Evolutionary conservation across 2,797 vertebrate species (phyloP), one percentile per base, ranked within the genome.

Genomic region (Rhincodon typus): DNA sequence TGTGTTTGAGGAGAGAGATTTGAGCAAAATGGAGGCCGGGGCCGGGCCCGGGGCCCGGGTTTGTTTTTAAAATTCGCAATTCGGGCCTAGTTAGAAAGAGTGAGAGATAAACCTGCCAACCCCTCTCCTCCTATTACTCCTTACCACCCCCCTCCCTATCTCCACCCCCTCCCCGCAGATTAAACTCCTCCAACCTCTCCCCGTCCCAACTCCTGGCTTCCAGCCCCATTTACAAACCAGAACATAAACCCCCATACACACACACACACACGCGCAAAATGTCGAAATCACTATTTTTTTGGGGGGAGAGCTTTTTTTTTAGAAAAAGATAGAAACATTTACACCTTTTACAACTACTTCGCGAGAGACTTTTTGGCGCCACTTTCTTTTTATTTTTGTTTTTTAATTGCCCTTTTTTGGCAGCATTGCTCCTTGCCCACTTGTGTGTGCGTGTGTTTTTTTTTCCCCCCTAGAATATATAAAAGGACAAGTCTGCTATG

Each of bases 311-410:
- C 0, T 19, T 19, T 69, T 50, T 50, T 50, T n/a, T n/a, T n/a
- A n/a, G n/a, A n/a, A n/a, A n/a, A n/a, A n/a, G n/a, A n/a, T n/a
- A n/a, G n/a, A n/a, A n/a, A n/a, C n/a, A n/a, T n/a, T n/a, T n/a
- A n/a, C n/a, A n/a, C n/a, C n/a, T n/a, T n/a, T n/a, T n/a, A n/a
- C n/a, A n/a, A n/a, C n/a, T n/a, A n/a, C 94, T 46, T 38, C 25
- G 38, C 25, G 4, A 5, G 27, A 94, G 94, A 94, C 94, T 94
- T 94, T 94, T 94, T 94, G 94, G 94, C 94, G 94, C 94, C 94
- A 94, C 94, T 94, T 94, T 94, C 13, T 34, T 90, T 53, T 88
- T 53, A 42, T 72, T 94, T 72, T 38, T 69, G 19, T 23, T 19
- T 69, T 69, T 69, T 21, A 66, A 90, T 91, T 62, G 2, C 19